These are phyloP conservation scores for Oscheius sp. DNA, from an alignment of 1,140 invertebrate genomes.

Conservation along the genomic window DNA sequence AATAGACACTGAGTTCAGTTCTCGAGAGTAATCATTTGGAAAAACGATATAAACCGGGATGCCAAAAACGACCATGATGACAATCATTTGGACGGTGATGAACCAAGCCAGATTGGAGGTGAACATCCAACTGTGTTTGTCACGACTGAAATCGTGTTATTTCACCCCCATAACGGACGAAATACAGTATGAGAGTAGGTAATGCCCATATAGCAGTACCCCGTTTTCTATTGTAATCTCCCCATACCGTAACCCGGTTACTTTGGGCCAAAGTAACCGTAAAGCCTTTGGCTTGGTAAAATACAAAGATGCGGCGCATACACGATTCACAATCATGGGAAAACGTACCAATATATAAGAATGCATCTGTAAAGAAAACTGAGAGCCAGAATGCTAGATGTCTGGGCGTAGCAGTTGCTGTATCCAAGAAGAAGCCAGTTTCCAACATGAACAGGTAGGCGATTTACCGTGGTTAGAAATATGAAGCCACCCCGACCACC, in stretches of 20 bases:
- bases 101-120: neutral
- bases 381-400: neutral
- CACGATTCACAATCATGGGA: neutral
- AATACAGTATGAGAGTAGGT: no score
- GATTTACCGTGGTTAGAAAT: neutral
- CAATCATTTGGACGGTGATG: neutral
- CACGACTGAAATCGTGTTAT: no score
- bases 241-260: no score
- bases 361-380: neutral
- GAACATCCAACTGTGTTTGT: neutral
- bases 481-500: neutral
- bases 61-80: neutral
- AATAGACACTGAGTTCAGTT: neutral
- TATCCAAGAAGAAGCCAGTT: neutral
- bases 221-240: no score
- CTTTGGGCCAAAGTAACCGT: no score
- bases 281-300: no score
- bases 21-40: neutral
- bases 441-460: neutral
- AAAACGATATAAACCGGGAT: neutral
- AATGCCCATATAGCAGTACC: no score
- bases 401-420: neutral
- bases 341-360: neutral
- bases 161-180: no score
- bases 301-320: no score